phyloP scores from a whole-genome alignment of 2,888 invertebrate species.

The Sarcophaga variegata region DNA sequence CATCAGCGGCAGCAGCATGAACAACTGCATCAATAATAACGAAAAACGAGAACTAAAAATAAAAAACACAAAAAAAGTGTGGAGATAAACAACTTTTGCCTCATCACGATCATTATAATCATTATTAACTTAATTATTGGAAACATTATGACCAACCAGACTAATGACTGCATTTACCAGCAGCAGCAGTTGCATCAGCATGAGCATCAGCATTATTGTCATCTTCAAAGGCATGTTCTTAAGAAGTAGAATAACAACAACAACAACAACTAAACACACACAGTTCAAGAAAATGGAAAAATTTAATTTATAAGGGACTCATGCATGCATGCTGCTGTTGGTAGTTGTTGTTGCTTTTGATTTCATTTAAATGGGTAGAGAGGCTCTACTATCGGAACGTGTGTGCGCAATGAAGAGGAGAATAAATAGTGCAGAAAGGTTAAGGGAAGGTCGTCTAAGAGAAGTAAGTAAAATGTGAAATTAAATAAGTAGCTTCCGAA shows the following conservation, averaged over 20 bases:
- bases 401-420: slow-evolving; percentile 43
- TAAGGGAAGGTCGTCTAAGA: slow-evolving; percentile 39
- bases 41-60: slow-evolving; percentile 28
- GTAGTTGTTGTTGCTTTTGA: not conserved
- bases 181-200: not conserved
- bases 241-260: not conserved
- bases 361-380: slow-evolving; percentile 21
- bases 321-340: no score
- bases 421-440: slow-evolving; percentile 33
- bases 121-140: slow-evolving; percentile 20
- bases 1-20: slow-evolving; percentile 8
- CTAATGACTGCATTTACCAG: not conserved
- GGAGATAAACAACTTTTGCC: slow-evolving; percentile 49
- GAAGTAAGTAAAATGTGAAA: no score
- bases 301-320: slow-evolving; percentile 10
- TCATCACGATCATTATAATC: slow-evolving; percentile 31
- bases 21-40: slow-evolving; percentile 28
- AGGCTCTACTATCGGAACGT: not conserved
- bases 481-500: no score
- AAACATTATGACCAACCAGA: slow-evolving; percentile 15
- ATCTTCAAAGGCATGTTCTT: not conserved
- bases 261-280: slow-evolving; percentile 28
- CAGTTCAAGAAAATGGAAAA: slow-evolving; percentile 4
- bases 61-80: slow-evolving; percentile 17
- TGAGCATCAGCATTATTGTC: slow-evolving; percentile 38